Conservation (phyloP, 2,888 invertebrate genomes). For the Mythimna impura region DNA sequence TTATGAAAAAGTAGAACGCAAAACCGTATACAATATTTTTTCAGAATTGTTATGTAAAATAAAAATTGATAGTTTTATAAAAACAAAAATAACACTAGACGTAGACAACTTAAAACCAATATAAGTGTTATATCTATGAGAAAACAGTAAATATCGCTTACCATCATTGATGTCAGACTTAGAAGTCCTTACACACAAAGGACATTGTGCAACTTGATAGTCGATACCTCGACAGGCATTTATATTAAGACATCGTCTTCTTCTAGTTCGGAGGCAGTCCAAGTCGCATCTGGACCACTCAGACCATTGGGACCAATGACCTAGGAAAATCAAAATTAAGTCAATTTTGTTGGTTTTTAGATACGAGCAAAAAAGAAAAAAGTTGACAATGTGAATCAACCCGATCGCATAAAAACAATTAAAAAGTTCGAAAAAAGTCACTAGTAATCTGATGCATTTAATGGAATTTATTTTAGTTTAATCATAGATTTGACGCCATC, state of each 20-base stretch:
- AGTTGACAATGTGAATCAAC: too few species aligned
- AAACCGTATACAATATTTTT: too few species aligned
- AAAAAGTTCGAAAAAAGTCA: not conserved
- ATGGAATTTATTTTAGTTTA: too few species aligned
- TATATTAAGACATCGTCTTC: slow-evolving; percentile 92
- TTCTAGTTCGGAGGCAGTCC: slow-evolving; percentile 96
- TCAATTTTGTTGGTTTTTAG: not conserved
- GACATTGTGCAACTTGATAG: slow-evolving; percentile 84
- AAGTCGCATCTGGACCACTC: slow-evolving; percentile 97
- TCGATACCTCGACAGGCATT: slow-evolving; percentile 83
- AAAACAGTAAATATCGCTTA: slow-evolving; percentile 59
- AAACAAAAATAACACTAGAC: too few species aligned
- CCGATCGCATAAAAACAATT: too few species aligned
- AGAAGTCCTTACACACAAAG: slow-evolving; percentile 84
- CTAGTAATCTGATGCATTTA: too few species aligned
- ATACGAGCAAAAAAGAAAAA: not conserved
- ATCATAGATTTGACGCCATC: too few species aligned
- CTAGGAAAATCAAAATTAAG: slow-evolving; percentile 73
- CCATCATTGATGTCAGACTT: slow-evolving; percentile 83
- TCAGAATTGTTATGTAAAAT: too few species aligned
- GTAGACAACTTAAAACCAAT: too few species aligned
- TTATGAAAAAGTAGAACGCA: slow-evolving; percentile 57
- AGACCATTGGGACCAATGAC: slow-evolving; percentile 96
- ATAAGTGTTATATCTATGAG: too few species aligned
- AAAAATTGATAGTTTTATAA: too few species aligned